phyloP scores from a whole-genome alignment of 2,888 invertebrate species.

The Rhagium mordax region DNA sequence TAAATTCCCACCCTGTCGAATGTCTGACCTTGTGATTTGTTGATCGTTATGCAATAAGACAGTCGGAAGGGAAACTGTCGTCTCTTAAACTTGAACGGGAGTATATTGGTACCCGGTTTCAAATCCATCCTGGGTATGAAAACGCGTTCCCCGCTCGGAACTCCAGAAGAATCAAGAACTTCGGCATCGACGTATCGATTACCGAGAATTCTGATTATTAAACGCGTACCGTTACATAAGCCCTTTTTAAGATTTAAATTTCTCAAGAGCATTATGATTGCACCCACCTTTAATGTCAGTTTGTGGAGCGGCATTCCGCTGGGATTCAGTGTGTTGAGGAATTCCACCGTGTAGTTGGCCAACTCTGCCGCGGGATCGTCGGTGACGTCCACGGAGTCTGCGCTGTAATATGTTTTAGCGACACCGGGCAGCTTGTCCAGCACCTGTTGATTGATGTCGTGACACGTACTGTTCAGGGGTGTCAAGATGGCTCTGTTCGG shows the following conservation, averaged over 20 bases:
- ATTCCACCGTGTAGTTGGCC: neutral
- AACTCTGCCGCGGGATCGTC: neutral
- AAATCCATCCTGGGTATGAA: neutral
- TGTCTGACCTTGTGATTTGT: conserved; percentile 48
- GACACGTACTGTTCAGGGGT: neutral
- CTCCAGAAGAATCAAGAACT: neutral
- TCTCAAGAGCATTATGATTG: conserved; percentile 9
- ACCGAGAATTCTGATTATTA: neutral
- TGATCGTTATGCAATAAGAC: conserved; percentile 47
- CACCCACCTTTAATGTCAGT: neutral
- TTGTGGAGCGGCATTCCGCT: neutral
- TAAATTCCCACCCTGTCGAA: too few relatives aligned
- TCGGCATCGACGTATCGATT: neutral
- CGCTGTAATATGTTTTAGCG: neutral
- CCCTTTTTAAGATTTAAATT: conserved; percentile 4
- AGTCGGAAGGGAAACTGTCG: conserved; percentile 48
- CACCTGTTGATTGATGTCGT: neutral
- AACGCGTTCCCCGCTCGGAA: neutral
- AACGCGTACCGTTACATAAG: conserved; percentile 1
- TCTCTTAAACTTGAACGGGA: conserved; percentile 7
- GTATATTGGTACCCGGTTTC: neutral
- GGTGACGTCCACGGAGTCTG: neutral
- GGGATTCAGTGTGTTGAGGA: neutral
- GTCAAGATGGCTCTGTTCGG: neutral
- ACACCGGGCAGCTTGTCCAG: neutral